Evolutionary conservation across 2,888 invertebrate species (phyloP).

Genomic region (Andricus quercusramuli): DNA sequence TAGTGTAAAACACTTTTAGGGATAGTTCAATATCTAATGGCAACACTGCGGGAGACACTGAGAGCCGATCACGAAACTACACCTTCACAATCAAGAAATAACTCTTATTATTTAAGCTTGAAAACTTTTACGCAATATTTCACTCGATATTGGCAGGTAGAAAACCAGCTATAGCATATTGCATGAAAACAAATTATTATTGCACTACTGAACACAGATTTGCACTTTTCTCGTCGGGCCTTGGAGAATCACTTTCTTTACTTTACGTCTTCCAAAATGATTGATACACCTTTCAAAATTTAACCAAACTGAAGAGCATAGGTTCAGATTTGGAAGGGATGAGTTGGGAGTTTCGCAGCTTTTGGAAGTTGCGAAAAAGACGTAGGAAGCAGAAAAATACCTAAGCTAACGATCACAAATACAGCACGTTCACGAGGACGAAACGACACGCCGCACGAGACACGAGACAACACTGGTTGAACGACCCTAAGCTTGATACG

Average conservation of each 20-base stretch:
- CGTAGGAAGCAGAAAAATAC: slow-evolving; percentile 49
- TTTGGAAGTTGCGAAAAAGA: not conserved
- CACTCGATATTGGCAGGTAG: not conserved
- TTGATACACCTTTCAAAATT: not conserved
- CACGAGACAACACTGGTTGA: slow-evolving; percentile 76
- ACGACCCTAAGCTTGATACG: slow-evolving; percentile 70
- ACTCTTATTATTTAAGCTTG: not conserved
- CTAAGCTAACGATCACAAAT: slow-evolving; percentile 71
- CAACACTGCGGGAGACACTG: not conserved
- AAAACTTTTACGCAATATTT: not conserved
- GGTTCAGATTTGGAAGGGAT: not conserved
- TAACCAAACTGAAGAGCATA: not conserved
- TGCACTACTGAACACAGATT: not conserved
- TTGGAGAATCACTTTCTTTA: not conserved
- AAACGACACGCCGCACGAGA: slow-evolving; percentile 71
- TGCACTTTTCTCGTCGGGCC: not conserved
- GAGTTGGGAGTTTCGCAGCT: not conserved
- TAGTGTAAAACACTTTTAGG: not conserved
- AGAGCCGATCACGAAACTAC: not conserved
- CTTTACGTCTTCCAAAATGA: not conserved
- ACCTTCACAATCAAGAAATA: not conserved
- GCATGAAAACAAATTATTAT: not conserved
- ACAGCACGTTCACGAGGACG: slow-evolving; percentile 72
- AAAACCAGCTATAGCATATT: not conserved
- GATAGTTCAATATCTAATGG: not conserved